Evolutionary conservation across 2,113 vertebrate genomes (phyloP), one percentile per base, ranked within the genome.

Genomic region (Cardinalis cardinalis): DNA sequence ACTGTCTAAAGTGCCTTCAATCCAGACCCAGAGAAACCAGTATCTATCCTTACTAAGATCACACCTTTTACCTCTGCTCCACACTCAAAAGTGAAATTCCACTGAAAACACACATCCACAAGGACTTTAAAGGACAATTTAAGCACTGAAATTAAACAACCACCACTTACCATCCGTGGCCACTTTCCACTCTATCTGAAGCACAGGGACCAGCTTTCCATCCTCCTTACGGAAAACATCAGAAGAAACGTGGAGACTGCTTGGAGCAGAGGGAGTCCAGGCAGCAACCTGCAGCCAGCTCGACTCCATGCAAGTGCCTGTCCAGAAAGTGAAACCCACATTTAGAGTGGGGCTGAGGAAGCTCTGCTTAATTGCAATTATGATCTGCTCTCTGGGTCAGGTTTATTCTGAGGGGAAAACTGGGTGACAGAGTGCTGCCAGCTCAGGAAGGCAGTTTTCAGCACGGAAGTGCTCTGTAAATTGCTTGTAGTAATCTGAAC

Each of bases 201-300:
- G 63, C 51, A 98, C 95, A 8, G 97, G 98, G 19, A 97, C 29
- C 0, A 95, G 73, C 4, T 92, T 83, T 70, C 97, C 97, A 24
- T 87, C 75, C 19, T 41, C 52, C 19, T 75, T 96, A 26, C 2
- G 55, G 29, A 81, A 94, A 26, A 97, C 26, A 2, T 14, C 84
- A 36, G 96, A 64, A 18, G 81, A 93, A 20, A 97, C 90, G 1
- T 69, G 66, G 72, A 98, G 48, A 1, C 93, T 78, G 49, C 96
- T 98, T 4, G 98, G 98, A 75, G 97, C 95, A 7, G 97, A 97
- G 7, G 98, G 97, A 43, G 98, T 98, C 96, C 97, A 97, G 0
- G 4, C n/a, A 14, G 18, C 26, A 82, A 34, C n/a, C 9, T 23
- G 13, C 65, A 97, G 69, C 98, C 98, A 98, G 91, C 96, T 98